Evolutionary conservation across 2,888 invertebrate genomes (phyloP), one percentile per base, ranked within the genome.

Genomic region (Hermaeophaga mercurialis): DNA sequence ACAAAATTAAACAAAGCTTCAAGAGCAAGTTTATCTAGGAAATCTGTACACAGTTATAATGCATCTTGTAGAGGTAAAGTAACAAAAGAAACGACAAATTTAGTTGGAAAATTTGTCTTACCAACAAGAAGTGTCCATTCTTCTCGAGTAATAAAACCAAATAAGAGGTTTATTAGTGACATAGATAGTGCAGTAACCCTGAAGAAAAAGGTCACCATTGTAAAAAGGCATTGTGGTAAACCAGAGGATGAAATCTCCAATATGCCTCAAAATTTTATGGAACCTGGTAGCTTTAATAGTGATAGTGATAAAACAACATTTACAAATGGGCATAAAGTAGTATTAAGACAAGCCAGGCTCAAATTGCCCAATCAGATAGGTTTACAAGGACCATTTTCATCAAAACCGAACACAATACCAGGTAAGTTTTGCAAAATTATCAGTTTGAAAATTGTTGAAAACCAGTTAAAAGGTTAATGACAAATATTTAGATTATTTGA

Each of bases 141-240:
- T 34, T 91, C 91, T 3, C 82, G 94, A 64, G 89, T 91, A 36
- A 93, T 93, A 49, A 94, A 91, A 75, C 93, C 94, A 33, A 93
- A 91, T 72, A 94, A 92, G 78, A 84, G 89, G 64, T 90, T 93
- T 70, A 84, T 91, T 52, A 89, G 89, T 71, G 75, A 75, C 61
- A 63, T 74, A 54, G 75, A 73, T 66, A 73, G 76, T 61, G 66
- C 71, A 38, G 64, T 75, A 53, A 71, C 73, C 45, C 65, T 75
- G 38, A 76, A 76, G 66, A 75, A 74, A 59, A 71, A 74, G 54
- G 70, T 72, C 26, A 65, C 69, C 43, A 71, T 65, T 61, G 74
- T 71, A 58, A 69, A 69, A 39, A 63, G 61, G 41, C 62, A 62
- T 31, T 58, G 60, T 47, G 31, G 49, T 1, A 64, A 64, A 41